Conservation (phyloP, 2,888 invertebrate genomes). For the Cephus rjabovi region DNA sequence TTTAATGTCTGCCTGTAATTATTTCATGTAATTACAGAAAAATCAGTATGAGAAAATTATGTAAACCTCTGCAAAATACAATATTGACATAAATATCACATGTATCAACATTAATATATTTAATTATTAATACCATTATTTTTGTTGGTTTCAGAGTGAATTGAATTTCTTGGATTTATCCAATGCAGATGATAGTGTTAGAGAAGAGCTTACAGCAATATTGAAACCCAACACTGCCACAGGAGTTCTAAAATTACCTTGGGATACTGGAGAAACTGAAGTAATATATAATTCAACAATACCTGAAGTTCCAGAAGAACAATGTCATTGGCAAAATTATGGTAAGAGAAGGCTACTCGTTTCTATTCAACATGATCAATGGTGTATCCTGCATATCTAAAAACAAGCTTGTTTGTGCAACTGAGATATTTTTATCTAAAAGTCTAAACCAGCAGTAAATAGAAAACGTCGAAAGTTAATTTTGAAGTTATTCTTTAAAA, state of each 20-base stretch:
- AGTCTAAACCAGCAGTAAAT: neutral
- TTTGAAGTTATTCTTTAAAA: neutral
- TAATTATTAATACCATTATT: neutral
- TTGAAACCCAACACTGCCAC: conserved; percentile 41
- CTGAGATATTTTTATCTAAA: neutral
- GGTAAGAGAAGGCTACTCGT: conserved; percentile 34
- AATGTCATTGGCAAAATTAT: conserved; percentile 53
- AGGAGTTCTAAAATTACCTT: conserved; percentile 52
- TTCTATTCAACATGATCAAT: neutral
- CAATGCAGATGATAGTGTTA: conserved; percentile 48
- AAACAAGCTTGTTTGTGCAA: neutral
- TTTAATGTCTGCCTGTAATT: no score
- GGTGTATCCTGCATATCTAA: neutral
- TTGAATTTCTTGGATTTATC: conserved; percentile 53
- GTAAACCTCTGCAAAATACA: neutral
- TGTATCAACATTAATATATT: neutral
- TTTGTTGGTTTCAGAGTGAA: conserved; percentile 44
- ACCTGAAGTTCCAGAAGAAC: conserved; percentile 35
- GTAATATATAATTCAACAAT: conserved; percentile 34
- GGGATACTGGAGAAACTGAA: conserved; percentile 50
- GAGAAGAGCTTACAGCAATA: conserved; percentile 46
- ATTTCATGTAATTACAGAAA: no score
- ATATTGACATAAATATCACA: neutral
- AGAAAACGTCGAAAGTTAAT: neutral
- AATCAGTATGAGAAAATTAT: no score